Evolutionary conservation across 2,888 invertebrate genomes (phyloP).

Genomic region (Laothoe populi): DNA sequence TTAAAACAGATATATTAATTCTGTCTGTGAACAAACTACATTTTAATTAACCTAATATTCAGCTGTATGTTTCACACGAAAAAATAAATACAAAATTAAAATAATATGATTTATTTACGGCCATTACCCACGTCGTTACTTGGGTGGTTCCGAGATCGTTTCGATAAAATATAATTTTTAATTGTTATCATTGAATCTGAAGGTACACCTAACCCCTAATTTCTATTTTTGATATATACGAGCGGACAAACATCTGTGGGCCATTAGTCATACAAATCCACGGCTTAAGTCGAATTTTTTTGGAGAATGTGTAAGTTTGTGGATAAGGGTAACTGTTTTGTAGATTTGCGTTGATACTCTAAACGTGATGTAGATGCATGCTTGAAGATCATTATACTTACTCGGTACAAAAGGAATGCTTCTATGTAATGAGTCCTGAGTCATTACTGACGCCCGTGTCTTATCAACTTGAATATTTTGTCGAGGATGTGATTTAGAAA

Average conservation of each 20-base stretch:
- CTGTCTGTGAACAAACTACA: conserved; percentile 9
- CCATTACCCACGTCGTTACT: conserved; percentile 24
- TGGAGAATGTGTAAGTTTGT: conserved; percentile 50
- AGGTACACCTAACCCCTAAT: conserved; percentile 74
- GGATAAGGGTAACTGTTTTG: conserved; percentile 43
- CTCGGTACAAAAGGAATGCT: conserved; percentile 8
- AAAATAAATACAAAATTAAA: conserved; percentile 35
- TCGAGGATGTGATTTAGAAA: conserved; percentile 13
- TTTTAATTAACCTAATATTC: conserved; percentile 21
- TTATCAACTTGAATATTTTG: conserved; percentile 18
- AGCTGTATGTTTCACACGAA: conserved; percentile 34
- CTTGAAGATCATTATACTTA: conserved; percentile 41
- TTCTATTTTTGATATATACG: conserved; percentile 73
- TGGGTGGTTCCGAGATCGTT: conserved; percentile 29
- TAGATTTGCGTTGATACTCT: conserved; percentile 56
- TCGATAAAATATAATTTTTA: conserved; percentile 72
- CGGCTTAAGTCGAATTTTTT: conserved; percentile 54
- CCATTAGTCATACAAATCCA: conserved; percentile 72
- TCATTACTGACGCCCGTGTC: conserved; percentile 12
- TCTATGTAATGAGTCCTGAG: conserved; percentile 16
- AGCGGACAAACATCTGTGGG: conserved; percentile 65
- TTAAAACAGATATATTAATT: not conserved
- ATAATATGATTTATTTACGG: conserved; percentile 36
- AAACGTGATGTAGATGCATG: conserved; percentile 58
- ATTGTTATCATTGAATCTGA: conserved; percentile 72